Conservation (phyloP, 37 sponge, comb jelly and placozoan genomes). For the Ianthella basta region DNA sequence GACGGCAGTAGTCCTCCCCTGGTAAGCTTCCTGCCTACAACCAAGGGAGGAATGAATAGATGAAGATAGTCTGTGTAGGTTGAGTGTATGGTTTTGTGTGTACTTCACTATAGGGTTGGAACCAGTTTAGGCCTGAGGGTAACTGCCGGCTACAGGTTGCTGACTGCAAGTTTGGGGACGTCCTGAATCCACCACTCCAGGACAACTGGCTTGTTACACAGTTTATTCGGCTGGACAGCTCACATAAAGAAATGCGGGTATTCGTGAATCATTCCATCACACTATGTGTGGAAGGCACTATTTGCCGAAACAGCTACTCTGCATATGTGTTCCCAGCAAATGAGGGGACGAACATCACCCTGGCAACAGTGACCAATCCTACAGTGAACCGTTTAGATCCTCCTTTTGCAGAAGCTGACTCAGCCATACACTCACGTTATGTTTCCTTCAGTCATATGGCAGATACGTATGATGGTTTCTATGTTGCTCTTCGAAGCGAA, state of each 20-base stretch:
- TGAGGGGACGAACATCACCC: neutral
- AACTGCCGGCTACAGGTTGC: neutral
- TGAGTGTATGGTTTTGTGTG: no score
- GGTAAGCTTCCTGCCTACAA: no score
- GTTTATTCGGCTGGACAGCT: neutral
- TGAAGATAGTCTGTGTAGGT: no score
- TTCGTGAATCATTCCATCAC: neutral
- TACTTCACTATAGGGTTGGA: neutral
- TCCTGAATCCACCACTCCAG: neutral
- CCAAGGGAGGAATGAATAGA: no score
- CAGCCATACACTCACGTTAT: neutral
- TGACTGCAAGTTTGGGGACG: neutral
- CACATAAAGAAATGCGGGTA: neutral
- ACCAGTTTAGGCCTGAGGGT: neutral
- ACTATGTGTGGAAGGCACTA: neutral
- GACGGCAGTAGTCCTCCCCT: neutral
- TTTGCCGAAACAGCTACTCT: neutral
- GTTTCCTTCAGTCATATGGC: neutral
- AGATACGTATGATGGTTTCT: neutral
- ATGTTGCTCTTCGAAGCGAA: neutral
- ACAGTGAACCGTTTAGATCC: neutral
- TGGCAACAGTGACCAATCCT: neutral
- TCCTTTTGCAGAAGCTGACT: neutral
- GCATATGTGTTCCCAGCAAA: neutral
- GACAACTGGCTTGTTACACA: conserved; percentile 24